A percentile compares a stretch with the other conserved stretches of the same genome.
Conservation (phyloP, 2,797 vertebrate genomes). For the Hirundo rustica region DNA sequence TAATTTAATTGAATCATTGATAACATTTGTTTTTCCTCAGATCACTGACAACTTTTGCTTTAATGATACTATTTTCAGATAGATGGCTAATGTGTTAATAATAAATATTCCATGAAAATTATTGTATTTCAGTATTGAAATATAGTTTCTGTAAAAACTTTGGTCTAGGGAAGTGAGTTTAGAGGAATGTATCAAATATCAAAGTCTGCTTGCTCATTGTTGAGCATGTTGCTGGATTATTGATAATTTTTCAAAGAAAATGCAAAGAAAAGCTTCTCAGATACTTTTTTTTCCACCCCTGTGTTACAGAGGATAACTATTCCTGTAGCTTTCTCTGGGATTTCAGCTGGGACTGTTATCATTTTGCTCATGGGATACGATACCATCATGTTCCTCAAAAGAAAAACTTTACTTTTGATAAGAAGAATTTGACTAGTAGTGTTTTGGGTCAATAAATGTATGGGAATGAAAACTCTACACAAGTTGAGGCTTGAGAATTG, state of each 20-base stretch:
- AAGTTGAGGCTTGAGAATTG: background rate
- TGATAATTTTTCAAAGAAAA: background rate
- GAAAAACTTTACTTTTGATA: background rate
- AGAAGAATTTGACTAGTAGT: background rate
- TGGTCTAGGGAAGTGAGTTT: background rate
- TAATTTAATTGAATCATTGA: background rate
- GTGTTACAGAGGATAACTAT: background rate
- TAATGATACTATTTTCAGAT: background rate
- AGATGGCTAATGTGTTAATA: background rate
- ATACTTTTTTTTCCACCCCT: too few relatives aligned
- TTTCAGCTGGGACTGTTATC: background rate
- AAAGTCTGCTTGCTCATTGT: background rate
- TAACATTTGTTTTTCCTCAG: background rate
- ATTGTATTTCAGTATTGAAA: background rate
- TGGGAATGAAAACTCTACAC: background rate
- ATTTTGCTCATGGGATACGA: background rate
- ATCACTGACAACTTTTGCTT: background rate
- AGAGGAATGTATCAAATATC: background rate
- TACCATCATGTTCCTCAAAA: background rate
- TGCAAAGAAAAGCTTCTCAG: accelerated
- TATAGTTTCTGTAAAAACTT: background rate
- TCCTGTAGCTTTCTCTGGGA: background rate
- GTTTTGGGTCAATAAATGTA: background rate
- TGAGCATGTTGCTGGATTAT: background rate
- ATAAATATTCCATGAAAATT: background rate